These are phyloP conservation scores for Leptosomus discolor DNA, from an alignment of 2,113 vertebrate genomes.

Conservation along the genomic window DNA sequence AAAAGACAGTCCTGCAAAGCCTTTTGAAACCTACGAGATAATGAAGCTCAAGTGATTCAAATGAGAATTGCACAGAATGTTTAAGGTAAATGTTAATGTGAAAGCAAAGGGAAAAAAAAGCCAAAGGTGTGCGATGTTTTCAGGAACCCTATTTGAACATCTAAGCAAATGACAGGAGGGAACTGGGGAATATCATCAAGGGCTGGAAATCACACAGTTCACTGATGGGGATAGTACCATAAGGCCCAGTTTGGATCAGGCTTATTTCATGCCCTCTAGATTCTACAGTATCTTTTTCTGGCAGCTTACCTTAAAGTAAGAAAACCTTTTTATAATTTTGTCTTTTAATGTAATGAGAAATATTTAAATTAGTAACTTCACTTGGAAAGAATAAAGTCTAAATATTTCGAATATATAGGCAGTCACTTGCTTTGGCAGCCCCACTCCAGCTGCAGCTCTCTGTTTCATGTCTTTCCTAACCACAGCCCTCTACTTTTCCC, in stretches of 20 bases:
- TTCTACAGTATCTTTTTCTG: background rate
- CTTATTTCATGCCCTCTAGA: background rate
- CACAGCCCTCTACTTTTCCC: background rate
- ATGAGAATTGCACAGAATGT: background rate
- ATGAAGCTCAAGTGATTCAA: background rate
- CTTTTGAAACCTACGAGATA: background rate
- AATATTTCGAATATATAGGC: too few species aligned
- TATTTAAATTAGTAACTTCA: background rate
- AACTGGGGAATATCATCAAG: background rate
- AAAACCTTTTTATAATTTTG: accelerated
- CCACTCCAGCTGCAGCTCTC: background rate
- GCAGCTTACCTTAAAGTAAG: background rate
- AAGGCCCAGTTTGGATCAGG: background rate
- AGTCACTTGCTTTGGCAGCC: background rate
- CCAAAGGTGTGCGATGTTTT: background rate
- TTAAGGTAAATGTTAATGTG: background rate
- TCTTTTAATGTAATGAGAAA: background rate
- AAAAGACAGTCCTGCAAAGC: background rate
- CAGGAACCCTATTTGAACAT: background rate
- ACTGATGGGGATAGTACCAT: background rate
- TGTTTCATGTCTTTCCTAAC: background rate
- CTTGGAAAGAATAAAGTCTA: background rate
- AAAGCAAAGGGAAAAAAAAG: background rate
- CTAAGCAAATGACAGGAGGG: background rate
- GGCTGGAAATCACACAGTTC: background rate